phyloP scores from a whole-genome alignment of 2,797 vertebrate species.

The Setipinna tenuifilis region DNA sequence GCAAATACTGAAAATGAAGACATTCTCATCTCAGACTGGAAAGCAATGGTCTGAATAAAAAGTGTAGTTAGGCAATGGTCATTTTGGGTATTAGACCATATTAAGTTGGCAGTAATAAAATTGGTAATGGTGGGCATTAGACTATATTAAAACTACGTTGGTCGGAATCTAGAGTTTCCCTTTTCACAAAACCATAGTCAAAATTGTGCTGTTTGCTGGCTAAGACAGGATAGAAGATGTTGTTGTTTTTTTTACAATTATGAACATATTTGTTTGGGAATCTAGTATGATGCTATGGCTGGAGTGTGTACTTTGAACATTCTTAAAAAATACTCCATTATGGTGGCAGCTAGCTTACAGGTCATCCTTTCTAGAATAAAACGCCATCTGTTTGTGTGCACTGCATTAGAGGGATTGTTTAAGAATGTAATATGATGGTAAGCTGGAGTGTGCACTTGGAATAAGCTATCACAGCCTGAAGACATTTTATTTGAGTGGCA shows the following conservation, averaged over 20 bases:
- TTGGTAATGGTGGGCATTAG: background rate
- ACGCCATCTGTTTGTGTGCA: too few relatives aligned
- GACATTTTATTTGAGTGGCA: background rate
- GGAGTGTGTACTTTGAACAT: background rate
- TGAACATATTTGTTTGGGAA: background rate
- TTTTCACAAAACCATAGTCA: background rate
- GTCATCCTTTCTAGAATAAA: too few relatives aligned
- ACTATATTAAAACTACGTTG: background rate
- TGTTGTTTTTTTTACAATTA: background rate
- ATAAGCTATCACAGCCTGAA: background rate
- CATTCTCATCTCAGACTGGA: background rate
- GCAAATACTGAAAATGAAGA: background rate
- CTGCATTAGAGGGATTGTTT: too few relatives aligned
- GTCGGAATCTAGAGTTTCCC: background rate
- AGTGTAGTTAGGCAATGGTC: background rate
- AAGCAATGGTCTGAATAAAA: background rate
- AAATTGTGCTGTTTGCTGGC: background rate
- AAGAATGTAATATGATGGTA: too few relatives aligned
- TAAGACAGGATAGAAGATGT: background rate
- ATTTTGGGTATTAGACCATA: background rate
- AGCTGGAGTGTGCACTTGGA: background rate
- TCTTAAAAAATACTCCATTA: too few relatives aligned
- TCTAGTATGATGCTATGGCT: background rate
- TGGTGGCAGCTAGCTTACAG: too few relatives aligned
- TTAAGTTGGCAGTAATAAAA: background rate